phyloP scores from a whole-genome alignment of 2,888 invertebrate species.

The Prenolepis imparis region DNA sequence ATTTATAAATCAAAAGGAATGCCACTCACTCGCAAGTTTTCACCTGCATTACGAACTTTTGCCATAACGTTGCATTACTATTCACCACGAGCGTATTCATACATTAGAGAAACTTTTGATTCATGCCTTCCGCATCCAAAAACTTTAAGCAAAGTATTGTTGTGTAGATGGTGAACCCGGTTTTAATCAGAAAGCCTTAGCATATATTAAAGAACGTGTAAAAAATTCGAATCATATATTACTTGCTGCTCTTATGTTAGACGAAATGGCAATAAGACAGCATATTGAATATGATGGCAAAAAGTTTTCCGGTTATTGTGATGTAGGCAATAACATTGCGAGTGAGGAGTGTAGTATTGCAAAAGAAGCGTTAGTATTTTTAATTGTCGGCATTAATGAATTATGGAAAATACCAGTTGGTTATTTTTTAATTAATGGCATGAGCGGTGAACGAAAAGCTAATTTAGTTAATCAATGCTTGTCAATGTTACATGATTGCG shows the following conservation, averaged over 20 bases:
- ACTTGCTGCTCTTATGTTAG: not conserved
- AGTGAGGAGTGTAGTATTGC: not conserved
- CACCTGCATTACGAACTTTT: not conserved
- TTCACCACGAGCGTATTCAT: not conserved
- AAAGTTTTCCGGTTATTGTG: not conserved
- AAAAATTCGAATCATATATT: not conserved
- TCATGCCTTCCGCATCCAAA: not conserved
- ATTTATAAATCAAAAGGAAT: not conserved
- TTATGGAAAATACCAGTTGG: constrained; percentile 1
- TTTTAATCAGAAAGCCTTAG: not conserved
- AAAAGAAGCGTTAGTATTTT: not conserved
- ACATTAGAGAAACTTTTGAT: not conserved
- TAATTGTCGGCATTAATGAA: not conserved
- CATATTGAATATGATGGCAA: not conserved
- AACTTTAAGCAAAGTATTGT: not conserved
- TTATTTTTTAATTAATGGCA: not conserved
- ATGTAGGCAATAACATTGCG: not conserved
- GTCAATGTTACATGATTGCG: not conserved
- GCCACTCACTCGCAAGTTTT: not conserved
- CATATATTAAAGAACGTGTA: not conserved
- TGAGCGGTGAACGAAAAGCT: not conserved
- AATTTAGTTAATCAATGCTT: not conserved
- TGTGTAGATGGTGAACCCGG: not conserved
- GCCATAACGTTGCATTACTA: not conserved
- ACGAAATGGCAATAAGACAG: constrained; percentile 3